A percentile compares a stretch with the other conserved stretches of the same genome.
These are phyloP conservation scores for Cylloceria caligata DNA, from an alignment of 2,888 invertebrate species.

Conservation along the genomic window DNA sequence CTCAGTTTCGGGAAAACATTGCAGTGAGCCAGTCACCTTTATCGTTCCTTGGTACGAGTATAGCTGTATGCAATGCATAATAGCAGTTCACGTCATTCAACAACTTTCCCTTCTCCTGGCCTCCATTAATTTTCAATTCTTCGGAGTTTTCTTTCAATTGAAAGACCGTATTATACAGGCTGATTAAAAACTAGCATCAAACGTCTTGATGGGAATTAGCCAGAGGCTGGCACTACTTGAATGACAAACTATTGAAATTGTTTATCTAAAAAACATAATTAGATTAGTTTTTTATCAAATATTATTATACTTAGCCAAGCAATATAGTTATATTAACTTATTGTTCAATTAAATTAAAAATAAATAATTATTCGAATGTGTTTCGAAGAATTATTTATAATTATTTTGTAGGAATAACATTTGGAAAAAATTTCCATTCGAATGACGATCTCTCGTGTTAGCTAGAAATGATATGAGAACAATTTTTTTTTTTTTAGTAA, in stretches of 20 bases:
- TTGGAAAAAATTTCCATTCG: too few relatives aligned
- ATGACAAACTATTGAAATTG: not conserved
- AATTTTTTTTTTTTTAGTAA: not conserved
- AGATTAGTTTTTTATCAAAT: too few relatives aligned
- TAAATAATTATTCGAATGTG: too few relatives aligned
- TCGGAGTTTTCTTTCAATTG: not conserved
- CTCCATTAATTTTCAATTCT: constrained; percentile 54
- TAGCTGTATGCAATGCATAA: not conserved
- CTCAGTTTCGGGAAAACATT: constrained; percentile 2
- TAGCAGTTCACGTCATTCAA: constrained; percentile 3
- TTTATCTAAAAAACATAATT: too few relatives aligned
- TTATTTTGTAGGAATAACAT: too few relatives aligned
- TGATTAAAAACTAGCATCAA: not conserved
- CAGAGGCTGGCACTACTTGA: not conserved
- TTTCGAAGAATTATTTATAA: too few relatives aligned
- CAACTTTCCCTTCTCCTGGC: constrained; percentile 11
- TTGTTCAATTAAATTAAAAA: too few relatives aligned
- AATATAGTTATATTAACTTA: too few relatives aligned
- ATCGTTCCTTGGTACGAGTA: not conserved
- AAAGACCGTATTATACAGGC: not conserved
- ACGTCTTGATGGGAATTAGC: not conserved
- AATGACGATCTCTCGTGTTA: too few relatives aligned
- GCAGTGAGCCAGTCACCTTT: constrained; percentile 10
- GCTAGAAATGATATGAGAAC: too few relatives aligned
- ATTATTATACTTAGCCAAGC: too few relatives aligned